Evolutionary conservation across 2,113 vertebrate genomes (phyloP).

Genomic region (Microcebus jonahi): DNA sequence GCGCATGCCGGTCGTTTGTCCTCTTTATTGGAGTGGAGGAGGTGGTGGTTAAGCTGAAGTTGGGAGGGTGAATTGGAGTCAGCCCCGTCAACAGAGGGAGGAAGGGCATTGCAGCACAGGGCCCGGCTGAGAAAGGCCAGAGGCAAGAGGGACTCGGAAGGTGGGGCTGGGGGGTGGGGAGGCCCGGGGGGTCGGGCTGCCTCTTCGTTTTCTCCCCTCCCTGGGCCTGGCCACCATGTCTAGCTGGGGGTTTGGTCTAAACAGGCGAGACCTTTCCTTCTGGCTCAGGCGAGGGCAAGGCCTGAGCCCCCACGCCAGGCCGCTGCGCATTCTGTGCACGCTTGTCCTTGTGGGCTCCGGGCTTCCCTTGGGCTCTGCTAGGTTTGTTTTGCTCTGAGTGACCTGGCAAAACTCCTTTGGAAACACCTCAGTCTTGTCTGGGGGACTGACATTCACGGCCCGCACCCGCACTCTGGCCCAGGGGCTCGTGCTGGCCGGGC

Average conservation of each 20-base stretch:
- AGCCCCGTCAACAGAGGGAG: not conserved
- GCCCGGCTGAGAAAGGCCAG: not conserved
- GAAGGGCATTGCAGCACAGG: not conserved
- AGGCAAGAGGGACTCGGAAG: no score
- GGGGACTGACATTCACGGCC: not conserved
- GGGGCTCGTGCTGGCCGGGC: not conserved
- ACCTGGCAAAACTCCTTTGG: not conserved
- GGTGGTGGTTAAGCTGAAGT: not conserved
- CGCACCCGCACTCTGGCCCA: not conserved
- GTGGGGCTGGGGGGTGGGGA: accelerated
- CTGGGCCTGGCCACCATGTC: not conserved
- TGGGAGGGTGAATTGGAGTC: not conserved
- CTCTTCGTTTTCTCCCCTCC: not conserved
- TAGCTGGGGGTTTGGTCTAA: constrained; percentile 13
- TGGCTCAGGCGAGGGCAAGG: not conserved
- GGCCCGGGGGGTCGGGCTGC: no score
- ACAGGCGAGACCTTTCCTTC: not conserved
- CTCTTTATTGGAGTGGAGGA: not conserved
- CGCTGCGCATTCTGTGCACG: not conserved
- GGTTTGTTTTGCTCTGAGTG: not conserved
- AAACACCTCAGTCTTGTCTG: not conserved
- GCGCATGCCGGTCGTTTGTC: not conserved
- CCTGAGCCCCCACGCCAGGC: not conserved
- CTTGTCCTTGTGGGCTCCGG: not conserved
- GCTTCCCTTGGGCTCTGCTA: not conserved